phyloP scores from a whole-genome alignment of 1,140 invertebrate genomes.

The Varroa destructor region DNA sequence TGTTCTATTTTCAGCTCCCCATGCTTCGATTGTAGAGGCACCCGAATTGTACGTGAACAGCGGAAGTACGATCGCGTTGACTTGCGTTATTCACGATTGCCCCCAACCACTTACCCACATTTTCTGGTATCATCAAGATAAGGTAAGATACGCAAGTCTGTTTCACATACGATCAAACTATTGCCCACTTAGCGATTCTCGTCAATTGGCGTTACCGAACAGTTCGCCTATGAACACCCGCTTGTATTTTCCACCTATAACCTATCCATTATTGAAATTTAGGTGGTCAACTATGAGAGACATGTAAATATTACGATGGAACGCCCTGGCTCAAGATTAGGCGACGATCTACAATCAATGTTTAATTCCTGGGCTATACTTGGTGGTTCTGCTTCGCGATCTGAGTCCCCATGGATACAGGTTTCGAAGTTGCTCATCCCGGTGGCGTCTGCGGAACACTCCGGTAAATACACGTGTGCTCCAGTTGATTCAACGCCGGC shows the following conservation, averaged over 20 bases:
- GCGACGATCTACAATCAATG: background rate
- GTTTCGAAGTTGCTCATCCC: constrained; percentile 38
- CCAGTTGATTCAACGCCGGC: constrained; percentile 61
- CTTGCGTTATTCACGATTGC: constrained; percentile 69
- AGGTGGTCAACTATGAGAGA: constrained; percentile 26
- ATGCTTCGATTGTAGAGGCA: constrained; percentile 60
- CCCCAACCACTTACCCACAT: constrained; percentile 52
- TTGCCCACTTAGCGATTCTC: too few relatives aligned
- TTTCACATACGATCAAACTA: too few relatives aligned
- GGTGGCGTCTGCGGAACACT: constrained; percentile 55
- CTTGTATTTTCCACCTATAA: too few relatives aligned
- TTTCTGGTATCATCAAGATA: constrained; percentile 38
- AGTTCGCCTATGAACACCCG: too few relatives aligned
- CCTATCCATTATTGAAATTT: background rate
- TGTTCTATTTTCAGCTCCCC: constrained; percentile 54
- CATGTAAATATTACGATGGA: constrained; percentile 17
- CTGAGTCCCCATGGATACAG: background rate
- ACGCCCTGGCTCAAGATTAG: background rate
- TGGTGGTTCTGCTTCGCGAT: too few relatives aligned
- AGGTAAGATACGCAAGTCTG: constrained; percentile 37
- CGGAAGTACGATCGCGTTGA: constrained; percentile 62
- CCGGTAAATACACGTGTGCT: constrained; percentile 72
- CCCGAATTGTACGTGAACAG: constrained; percentile 67
- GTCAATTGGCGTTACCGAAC: too few relatives aligned
- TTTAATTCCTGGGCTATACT: too few relatives aligned